Conservation (phyloP, 2,888 invertebrate genomes). For the Agrypnus murinus region DNA sequence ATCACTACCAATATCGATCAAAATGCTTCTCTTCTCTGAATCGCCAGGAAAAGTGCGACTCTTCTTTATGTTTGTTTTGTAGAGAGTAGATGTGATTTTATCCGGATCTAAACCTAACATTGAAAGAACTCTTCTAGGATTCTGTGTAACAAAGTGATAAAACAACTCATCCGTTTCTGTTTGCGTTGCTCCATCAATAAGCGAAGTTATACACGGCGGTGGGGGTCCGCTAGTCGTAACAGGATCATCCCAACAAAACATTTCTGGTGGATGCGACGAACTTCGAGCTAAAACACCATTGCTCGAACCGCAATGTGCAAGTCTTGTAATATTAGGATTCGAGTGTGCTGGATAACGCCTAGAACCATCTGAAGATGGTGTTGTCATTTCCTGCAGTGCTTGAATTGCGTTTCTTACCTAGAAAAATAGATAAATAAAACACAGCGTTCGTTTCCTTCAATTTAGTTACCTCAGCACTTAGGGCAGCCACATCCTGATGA, state of each 20-base stretch:
- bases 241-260: constrained; percentile 82
- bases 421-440: constrained; percentile 23
- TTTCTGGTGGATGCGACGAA: constrained; percentile 90
- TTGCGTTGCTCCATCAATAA: constrained; percentile 73
- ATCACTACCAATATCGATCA: constrained; percentile 41
- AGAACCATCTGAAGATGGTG: constrained; percentile 72
- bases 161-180: constrained; percentile 78
- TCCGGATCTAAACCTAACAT: constrained; percentile 82
- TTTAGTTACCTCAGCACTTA: constrained; percentile 83
- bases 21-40: constrained; percentile 47
- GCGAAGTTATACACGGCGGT: constrained; percentile 60
- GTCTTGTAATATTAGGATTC: constrained; percentile 80
- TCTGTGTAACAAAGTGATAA: constrained; percentile 80
- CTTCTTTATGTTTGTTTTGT: constrained; percentile 62
- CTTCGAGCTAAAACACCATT: constrained; percentile 80
- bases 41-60: constrained; percentile 64
- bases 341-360: constrained; percentile 83
- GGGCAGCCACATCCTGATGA: constrained; percentile 89
- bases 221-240: constrained; percentile 34
- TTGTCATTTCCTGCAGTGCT: constrained; percentile 87
- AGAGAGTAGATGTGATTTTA: constrained; percentile 62
- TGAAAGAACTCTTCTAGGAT: constrained; percentile 83
- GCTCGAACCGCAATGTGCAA: constrained; percentile 65
- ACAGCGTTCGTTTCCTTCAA: neutral
- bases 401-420: constrained; percentile 89